Base-by-base conservation (phyloP, 2,113 vertebrate genomes). In the Canis aureus region DNA sequence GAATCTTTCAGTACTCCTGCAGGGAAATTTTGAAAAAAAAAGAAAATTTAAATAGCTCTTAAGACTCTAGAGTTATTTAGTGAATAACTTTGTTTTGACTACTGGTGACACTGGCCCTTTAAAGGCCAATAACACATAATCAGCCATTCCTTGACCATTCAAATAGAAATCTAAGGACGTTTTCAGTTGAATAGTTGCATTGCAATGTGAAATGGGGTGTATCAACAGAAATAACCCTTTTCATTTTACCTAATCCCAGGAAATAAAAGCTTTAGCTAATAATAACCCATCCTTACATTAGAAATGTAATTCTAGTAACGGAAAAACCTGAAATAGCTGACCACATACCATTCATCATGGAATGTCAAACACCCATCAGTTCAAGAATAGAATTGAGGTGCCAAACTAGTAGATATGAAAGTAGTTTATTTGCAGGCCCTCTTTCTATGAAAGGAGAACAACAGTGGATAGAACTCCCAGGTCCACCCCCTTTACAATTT, bases 201-300 rank as follows among this genome's bases (percentile, higher is more conserved):
- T 93, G 84, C 97, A 95, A 80, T 96, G 97, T 97, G 98, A 98
- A 98, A 97, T 98, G 95, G 93, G 95, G 96, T 97, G 85, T 97
- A 98, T 98, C 66, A 97, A 97, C 78, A 87, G 49, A 94, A 98
- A 84, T 69, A 98, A 97, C 96, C 96, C 94, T 98, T 98, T 98
- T 97, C 94, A 97, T 97, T 98, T 98, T 97, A 98, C 91, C 97
- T 98, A 97, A 98, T 98, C 92, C 96, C 82, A 96, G 95, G 97
- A 98, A 98, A 98, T 97, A 97, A 97, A 98, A 97, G 97, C 97
- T 96, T 97, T 97, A 96, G 97, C 97, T 98, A 98, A 98, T 98
- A 97, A 97, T 98, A 97, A 97, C 92, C 95, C 91, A 97, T 95
- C 92, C 95, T 98, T 97, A 97, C 90, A 98, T 96, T 97, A 97